Evolutionary conservation across 2,888 invertebrate species (phyloP).

Genomic region (Ormyrus rosae): DNA sequence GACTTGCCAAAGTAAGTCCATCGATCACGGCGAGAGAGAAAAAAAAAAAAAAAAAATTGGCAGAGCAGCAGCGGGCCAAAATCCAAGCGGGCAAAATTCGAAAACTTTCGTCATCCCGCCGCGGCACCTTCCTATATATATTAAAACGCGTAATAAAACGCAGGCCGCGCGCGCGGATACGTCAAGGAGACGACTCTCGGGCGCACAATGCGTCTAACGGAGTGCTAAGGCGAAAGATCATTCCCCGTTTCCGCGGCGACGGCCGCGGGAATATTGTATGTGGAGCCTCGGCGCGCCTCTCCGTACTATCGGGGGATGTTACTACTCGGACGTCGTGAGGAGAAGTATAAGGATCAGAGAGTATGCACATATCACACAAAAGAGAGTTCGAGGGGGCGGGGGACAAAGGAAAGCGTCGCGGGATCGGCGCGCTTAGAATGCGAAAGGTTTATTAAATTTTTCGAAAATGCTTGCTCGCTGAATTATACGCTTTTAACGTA

Average conservation of each 20-base stretch:
- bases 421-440: slow-evolving; percentile 6
- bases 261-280: not conserved
- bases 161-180: slow-evolving; percentile 26
- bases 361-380: slow-evolving; percentile 15
- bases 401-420: slow-evolving; percentile 20
- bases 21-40: no score
- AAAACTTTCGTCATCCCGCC: slow-evolving; percentile 30
- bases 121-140: not conserved
- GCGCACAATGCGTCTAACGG: slow-evolving; percentile 40
- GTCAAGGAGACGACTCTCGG: not conserved
- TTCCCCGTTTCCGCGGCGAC: slow-evolving; percentile 29
- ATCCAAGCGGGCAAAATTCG: not conserved
- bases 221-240: slow-evolving; percentile 44
- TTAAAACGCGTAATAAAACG: slow-evolving; percentile 17
- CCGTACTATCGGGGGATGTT: slow-evolving; percentile 70
- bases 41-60: no score
- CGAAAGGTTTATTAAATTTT: slow-evolving; percentile 18
- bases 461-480: not conserved
- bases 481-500: no score
- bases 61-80: no score
- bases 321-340: slow-evolving; percentile 69
- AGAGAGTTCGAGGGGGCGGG: not conserved
- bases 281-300: slow-evolving; percentile 65
- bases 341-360: slow-evolving; percentile 28
- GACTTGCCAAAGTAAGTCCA: no score